phyloP scores from a whole-genome alignment of 2,797 vertebrate species.

The Acanthurus tractus region DNA sequence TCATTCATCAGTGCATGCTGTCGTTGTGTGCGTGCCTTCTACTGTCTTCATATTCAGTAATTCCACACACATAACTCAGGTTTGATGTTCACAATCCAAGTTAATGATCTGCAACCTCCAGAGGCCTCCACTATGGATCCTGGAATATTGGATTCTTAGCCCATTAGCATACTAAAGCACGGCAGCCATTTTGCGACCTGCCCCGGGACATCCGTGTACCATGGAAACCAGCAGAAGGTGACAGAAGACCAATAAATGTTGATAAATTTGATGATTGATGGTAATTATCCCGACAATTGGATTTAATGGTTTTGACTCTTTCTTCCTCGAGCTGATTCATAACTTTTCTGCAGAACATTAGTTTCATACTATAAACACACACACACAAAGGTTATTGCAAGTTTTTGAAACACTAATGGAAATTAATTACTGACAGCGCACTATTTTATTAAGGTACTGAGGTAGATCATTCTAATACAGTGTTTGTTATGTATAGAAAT shows the following conservation, averaged over 20 bases:
- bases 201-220: slow-evolving; percentile 26
- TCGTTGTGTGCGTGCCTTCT: not conserved
- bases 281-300: slow-evolving; percentile 45
- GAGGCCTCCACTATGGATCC: slow-evolving; percentile 33
- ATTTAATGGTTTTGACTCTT: slow-evolving; percentile 24
- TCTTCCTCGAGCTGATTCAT: slow-evolving; percentile 3
- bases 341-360: slow-evolving; percentile 1
- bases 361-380: not conserved
- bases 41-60: not conserved
- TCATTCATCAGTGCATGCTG: not conserved
- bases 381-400: slow-evolving; percentile 1
- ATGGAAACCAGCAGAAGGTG: slow-evolving; percentile 39
- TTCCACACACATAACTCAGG: slow-evolving; percentile 9
- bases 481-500: slow-evolving; percentile 13
- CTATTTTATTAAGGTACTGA: not conserved
- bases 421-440: not conserved
- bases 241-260: slow-evolving; percentile 55
- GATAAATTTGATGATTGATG: slow-evolving; percentile 48
- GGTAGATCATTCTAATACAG: not conserved
- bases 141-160: slow-evolving; percentile 53
- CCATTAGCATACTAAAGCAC: slow-evolving; percentile 52
- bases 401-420: not conserved
- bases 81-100: slow-evolving; percentile 18
- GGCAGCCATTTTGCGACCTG: slow-evolving; percentile 17
- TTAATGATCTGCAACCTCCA: slow-evolving; percentile 37